A percentile compares a stretch with the other conserved stretches of the same genome.
Evolutionary conservation across 2,113 vertebrate species (phyloP).

Genomic region (Tragelaphus scriptus): DNA sequence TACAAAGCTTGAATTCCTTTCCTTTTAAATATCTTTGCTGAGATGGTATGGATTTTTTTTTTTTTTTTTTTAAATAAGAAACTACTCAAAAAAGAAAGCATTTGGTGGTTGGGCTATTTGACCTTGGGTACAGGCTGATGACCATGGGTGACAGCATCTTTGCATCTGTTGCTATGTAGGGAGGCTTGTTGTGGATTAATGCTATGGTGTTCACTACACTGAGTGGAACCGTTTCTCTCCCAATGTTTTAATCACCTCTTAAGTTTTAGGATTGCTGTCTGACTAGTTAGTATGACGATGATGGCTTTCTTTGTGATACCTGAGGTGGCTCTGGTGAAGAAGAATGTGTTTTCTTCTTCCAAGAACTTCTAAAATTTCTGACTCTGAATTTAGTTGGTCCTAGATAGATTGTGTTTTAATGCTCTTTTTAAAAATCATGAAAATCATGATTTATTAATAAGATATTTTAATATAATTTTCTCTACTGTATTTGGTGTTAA

Average conservation of each 20-base stretch:
- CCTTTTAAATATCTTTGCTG: background rate
- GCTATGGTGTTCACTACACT: background rate
- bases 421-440: background rate
- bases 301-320: background rate
- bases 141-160: background rate
- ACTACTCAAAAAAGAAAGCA: background rate
- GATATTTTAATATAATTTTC: background rate
- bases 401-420: background rate
- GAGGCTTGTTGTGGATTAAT: background rate
- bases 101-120: background rate
- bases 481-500: conserved; percentile 2
- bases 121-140: background rate
- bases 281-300: background rate
- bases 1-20: background rate
- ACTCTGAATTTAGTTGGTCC: background rate
- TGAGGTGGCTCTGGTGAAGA: background rate
- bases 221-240: background rate
- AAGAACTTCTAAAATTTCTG: background rate
- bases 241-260: background rate
- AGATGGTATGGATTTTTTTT: background rate
- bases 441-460: background rate
- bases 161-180: background rate
- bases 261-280: background rate
- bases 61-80: background rate
- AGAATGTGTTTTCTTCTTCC: background rate